phyloP scores from a whole-genome alignment of 2,888 invertebrate species.

The Linnaemya vulpina region DNA sequence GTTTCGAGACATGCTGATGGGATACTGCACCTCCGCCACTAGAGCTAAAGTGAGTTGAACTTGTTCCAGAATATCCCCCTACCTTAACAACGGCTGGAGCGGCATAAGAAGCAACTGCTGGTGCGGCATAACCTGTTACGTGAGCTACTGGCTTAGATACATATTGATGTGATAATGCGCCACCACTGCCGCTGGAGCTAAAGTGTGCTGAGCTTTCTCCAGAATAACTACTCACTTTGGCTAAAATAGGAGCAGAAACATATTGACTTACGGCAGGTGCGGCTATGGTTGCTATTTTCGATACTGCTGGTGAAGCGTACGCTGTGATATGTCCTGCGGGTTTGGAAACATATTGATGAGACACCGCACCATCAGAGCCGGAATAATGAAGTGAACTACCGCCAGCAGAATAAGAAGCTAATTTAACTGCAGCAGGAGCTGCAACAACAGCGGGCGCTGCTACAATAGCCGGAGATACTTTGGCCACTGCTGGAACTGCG shows the following conservation, averaged over 20 bases:
- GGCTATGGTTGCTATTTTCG: slow-evolving; percentile 72
- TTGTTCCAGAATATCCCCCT: slow-evolving; percentile 61
- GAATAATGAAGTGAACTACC: slow-evolving; percentile 29
- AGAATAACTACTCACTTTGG: slow-evolving; percentile 74
- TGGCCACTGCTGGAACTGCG: slow-evolving; percentile 66
- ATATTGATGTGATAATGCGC: slow-evolving; percentile 75
- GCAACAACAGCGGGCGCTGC: slow-evolving; percentile 47
- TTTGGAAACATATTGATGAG: slow-evolving; percentile 73
- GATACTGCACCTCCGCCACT: slow-evolving; percentile 54
- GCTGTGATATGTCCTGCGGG: slow-evolving; percentile 49
- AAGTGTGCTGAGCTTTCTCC: slow-evolving; percentile 33
- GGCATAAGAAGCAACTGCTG: slow-evolving; percentile 74
- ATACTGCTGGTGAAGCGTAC: slow-evolving; percentile 72
- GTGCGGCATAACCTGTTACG: slow-evolving; percentile 76
- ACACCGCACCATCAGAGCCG: slow-evolving; percentile 74
- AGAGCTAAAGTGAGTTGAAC: slow-evolving; percentile 18
- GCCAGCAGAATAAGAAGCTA: slow-evolving; percentile 74
- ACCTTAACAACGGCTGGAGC: slow-evolving; percentile 72
- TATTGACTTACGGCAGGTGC: slow-evolving; percentile 68
- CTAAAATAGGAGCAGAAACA: slow-evolving; percentile 71
- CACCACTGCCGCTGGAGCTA: slow-evolving; percentile 35
- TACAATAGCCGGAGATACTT: slow-evolving; percentile 70
- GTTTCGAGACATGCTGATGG: slow-evolving; percentile 64
- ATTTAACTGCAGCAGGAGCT: slow-evolving; percentile 64
- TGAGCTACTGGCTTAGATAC: slow-evolving; percentile 78